Evolutionary conservation across 2,888 invertebrate species (phyloP).

Genomic region (Macrosoma leucophasiata): DNA sequence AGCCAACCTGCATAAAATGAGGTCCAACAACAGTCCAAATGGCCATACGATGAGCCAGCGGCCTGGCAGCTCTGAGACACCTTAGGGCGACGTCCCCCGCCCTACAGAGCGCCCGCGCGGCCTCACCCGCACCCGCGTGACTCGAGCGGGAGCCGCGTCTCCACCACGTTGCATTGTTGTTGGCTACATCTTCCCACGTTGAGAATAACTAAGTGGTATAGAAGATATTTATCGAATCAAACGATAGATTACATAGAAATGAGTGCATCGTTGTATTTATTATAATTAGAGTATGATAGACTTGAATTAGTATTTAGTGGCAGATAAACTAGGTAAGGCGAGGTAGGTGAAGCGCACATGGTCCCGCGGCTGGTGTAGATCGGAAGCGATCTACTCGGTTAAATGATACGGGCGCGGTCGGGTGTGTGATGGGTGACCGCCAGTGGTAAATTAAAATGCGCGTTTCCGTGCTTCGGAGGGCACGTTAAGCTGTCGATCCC

Average conservation of each 20-base stretch:
- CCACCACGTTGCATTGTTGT: conserved; percentile 50
- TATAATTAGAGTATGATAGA: too few relatives aligned
- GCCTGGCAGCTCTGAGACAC: conserved; percentile 89
- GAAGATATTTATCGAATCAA: not conserved
- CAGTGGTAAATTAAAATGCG: too few relatives aligned
- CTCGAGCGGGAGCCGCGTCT: conserved; percentile 24
- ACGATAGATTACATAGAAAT: not conserved
- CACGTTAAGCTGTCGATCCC: too few relatives aligned
- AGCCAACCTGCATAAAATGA: conserved; percentile 90
- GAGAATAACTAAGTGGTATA: conserved; percentile 39
- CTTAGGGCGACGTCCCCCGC: conserved; percentile 92
- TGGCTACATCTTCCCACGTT: conserved; percentile 47
- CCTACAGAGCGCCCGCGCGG: conserved; percentile 81
- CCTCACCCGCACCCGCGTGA: conserved; percentile 33
- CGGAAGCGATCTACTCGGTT: too few relatives aligned
- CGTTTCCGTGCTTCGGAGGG: too few relatives aligned
- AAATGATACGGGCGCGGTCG: too few relatives aligned
- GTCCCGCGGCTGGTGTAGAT: too few relatives aligned
- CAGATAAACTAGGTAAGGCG: too few relatives aligned
- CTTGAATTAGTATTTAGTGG: too few relatives aligned
- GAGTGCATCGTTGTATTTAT: not conserved
- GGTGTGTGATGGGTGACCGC: too few relatives aligned
- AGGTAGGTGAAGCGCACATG: too few relatives aligned
- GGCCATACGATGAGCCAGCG: conserved; percentile 92
- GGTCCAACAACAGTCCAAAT: conserved; percentile 95